These are phyloP conservation scores for Noctilio leporinus DNA, from an alignment of 2,113 vertebrate genomes.

Conservation along the genomic window DNA sequence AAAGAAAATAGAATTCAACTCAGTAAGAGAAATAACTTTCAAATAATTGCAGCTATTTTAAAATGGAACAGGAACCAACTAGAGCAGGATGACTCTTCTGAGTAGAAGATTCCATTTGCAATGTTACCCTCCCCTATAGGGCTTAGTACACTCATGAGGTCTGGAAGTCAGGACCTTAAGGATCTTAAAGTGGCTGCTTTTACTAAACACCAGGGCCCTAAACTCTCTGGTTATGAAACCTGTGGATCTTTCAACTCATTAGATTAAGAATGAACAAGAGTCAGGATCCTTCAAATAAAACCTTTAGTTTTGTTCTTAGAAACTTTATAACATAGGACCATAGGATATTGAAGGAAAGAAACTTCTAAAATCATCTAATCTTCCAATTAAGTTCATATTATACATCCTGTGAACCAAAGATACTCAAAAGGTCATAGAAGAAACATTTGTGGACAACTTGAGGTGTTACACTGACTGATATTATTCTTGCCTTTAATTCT, in stretches of 20 bases:
- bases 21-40: neutral
- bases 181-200: neutral
- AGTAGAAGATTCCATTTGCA: neutral
- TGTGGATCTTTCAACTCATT: neutral
- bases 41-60: slow-evolving; percentile 30
- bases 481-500: slow-evolving; percentile 20
- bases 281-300: neutral
- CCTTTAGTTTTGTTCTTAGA: neutral
- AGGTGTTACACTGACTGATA: neutral
- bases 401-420: neutral
- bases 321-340: neutral
- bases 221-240: neutral
- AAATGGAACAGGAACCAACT: neutral
- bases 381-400: neutral
- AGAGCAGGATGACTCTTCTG: neutral
- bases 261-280: neutral
- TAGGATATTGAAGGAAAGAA: neutral
- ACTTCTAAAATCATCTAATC: neutral
- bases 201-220: neutral
- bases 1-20: neutral
- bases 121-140: neutral
- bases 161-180: neutral
- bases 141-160: neutral
- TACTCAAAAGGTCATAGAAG: neutral
- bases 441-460: neutral